Percentiles rank a stretch among this genome's conserved stretches.
phyloP scores from a whole-genome alignment of 2,888 invertebrate species.

The Aphrophora alni region DNA sequence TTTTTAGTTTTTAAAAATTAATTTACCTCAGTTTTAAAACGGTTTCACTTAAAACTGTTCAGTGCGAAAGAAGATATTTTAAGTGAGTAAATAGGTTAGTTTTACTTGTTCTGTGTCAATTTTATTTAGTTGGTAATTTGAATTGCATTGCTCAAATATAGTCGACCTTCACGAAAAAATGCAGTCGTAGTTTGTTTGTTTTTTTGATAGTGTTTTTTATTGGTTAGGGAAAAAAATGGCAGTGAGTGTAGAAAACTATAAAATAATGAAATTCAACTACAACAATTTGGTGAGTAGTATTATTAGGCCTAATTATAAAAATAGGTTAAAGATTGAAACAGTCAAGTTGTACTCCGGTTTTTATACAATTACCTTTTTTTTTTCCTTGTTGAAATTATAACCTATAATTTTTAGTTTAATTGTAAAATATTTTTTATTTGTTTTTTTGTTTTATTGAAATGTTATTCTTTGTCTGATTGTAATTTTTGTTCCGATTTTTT shows the following conservation, averaged over 20 bases:
- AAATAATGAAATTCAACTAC: conserved; percentile 28
- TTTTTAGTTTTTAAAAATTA: not conserved
- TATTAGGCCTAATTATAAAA: no score
- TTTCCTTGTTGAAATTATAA: no score
- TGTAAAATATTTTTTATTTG: no score
- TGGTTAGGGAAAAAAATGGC: conserved; percentile 18
- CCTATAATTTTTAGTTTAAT: no score
- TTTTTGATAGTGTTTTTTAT: not conserved
- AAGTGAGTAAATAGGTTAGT: not conserved
- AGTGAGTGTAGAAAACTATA: conserved; percentile 29
- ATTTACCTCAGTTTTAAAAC: not conserved
- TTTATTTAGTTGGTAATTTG: not conserved
- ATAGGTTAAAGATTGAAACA: no score
- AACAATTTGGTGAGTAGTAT: conserved; percentile 27
- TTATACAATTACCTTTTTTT: no score
- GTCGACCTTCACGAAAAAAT: not conserved
- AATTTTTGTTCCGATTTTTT: no score
- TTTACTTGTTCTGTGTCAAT: not conserved
- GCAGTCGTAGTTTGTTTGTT: not conserved
- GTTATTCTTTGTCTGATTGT: no score
- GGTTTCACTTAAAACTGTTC: not conserved
- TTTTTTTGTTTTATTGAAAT: no score
- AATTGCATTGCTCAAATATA: not conserved
- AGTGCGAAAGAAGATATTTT: not conserved
- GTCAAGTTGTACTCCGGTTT: no score